Base-by-base conservation (phyloP, 2,113 vertebrate species). In the Bubo scandiacus region DNA sequence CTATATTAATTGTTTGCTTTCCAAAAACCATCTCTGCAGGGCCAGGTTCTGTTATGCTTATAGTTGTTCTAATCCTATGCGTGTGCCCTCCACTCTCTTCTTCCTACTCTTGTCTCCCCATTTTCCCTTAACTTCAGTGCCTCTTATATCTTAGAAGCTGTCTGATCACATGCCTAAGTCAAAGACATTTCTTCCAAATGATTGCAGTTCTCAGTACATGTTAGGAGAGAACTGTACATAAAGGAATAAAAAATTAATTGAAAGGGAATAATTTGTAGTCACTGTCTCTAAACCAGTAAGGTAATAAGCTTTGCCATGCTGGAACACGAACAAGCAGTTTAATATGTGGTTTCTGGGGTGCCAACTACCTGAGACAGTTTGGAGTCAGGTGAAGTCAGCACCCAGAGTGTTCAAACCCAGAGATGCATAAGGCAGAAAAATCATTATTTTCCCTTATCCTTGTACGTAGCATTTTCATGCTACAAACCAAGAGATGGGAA, bases 401-500 rank as follows among this genome's bases (percentile, higher is more conserved):
- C 14, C 29, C 62, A 78, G 47, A 77, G 30, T 29, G 12, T 66
- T 87, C 54, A 62, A 57, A 72, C 43, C 45, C 81, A 95, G 93
- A 81, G 54, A 82, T 21, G 85, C 9, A 42, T 11, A 49, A 78
- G 61, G 8, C 34, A 73, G 61, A 89, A 86, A 86, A 86, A 91
- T 4, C 38, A 51, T 79, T 74, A 57, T 91, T 94, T 97, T 55
- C 23, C 84, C 73, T 94, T 88, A 63, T 25, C 47, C 47, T 86
- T 63, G 5, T 81, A 70, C 30, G 45, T 38, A 95, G 55, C 36
- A n/a, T 82, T 93, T 96, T 96, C 86, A 86, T 63, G 59, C 66
- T 79, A 89, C 63, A 92, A 88, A 88, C 74, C 81, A 86, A 96
- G 77, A 95, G 62, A 84, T 90, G 55, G 73, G 94, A 96, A 96